Base-by-base conservation (phyloP, 2,113 vertebrate species). In the Morone chrysops region DNA sequence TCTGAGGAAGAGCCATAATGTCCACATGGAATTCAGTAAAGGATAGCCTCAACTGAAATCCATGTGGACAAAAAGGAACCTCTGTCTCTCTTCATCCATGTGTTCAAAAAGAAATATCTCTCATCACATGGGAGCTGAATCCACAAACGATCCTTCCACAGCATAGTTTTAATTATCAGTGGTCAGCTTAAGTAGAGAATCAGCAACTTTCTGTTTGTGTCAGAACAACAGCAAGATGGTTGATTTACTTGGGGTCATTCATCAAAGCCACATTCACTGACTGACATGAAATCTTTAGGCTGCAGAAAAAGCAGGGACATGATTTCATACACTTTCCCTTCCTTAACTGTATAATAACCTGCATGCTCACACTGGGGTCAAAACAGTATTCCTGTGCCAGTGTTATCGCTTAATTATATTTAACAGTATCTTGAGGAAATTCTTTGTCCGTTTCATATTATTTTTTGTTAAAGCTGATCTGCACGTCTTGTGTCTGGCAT, bases 1-100 rank as follows among this genome's bases (percentile, higher is more conserved):
- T 93, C 89, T 87, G 75, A 90, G 70, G 72, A 72, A 80, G 59
- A 87, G 47, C 41, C 53, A 53, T 81, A 82, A 89, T 69, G 84
- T 86, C 92, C 82, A 70, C 68, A 73, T 89, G 84, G 85, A 88
- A 91, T 92, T 91, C 74, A 80, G 47, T 31, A 45, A 20, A 74
- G 72, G 70, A 40, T 69, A 68, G 70, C 62, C 72, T 84, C 11
- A 0, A 66, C 66, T 60, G 36, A 60, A 87, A 89, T 87, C 77
- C 87, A 75, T 63, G 48, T 40, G 72, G 83, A 81, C 73, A 61
- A 81, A 79, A 68, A 73, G 31, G 63, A 82, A 59, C 81, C 75
- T 75, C 53, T 72, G 62, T 57, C 36, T 83, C 41, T 81, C 45
- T 85, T 70, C 47, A 36, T 57, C 18, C 53, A 47, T 68, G 63